Evolutionary conservation across 2,888 invertebrate species (phyloP), one percentile per base, ranked within the genome.

Genomic region (Drosophila siamana): DNA sequence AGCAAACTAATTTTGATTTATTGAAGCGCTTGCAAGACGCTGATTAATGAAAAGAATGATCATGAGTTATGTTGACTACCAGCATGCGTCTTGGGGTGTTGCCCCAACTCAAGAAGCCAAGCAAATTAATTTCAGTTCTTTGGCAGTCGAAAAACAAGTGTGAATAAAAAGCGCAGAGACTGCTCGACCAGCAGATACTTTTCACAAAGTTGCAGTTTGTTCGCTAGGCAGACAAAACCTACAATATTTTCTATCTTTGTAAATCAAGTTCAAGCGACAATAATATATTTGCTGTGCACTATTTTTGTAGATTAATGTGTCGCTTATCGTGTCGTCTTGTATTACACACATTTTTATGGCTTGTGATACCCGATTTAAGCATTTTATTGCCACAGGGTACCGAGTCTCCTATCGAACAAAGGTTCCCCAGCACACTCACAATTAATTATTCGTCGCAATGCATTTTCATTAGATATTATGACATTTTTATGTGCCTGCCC

Each of bases 401-500:
- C 28, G n/a, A 24, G 9, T 24, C 40, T 43, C 6, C 38, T 36
- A 56, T 43, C n/a, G 11, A 13, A 13, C n/a, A 9, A 13, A 13
- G 19, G 54, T 19, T 5, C 43, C 15, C n/a, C 33, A 26, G 11
- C 13, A 54, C 4, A 15, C 47, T 48, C 24, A 60, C 60, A 79
- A 79, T 89, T 87, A 85, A 88, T 89, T 79, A 77, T 76, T 81
- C 79, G 76, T 80, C 62, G 67, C 56, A 74, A 13, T 79, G 77
- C 80, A 63, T 69, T 86, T 89, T 74, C 76, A 81, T 86, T 74
- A 74, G 73, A 77, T 83, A 72, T 86, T 84, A 74, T 89, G 89
- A 86, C 86, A 78, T 75, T 84, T 88, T 87, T 81, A 87, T 87
- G 75, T 68, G 68, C 62, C 52, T n/a, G n/a, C n/a, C n/a, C 55